Evolutionary conservation across 23 tunicate genomes (phyloP).

Genomic region (Phallusia fumigata): DNA sequence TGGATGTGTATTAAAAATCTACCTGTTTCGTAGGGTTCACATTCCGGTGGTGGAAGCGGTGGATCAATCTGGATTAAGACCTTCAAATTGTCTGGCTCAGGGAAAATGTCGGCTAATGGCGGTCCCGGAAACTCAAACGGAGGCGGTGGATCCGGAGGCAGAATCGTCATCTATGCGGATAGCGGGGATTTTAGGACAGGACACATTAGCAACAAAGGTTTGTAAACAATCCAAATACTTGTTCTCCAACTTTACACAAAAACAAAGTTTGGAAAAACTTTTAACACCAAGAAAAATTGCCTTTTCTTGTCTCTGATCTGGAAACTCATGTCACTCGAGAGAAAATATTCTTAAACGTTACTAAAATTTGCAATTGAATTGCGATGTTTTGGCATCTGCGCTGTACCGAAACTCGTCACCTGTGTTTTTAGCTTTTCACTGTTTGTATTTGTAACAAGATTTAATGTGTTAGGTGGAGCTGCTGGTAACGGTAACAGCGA

Average conservation of each 20-base stretch:
- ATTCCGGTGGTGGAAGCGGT: conserved; percentile 39
- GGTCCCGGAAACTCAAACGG: conserved; percentile 17
- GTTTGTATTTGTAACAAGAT: too few species aligned
- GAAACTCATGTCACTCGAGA: too few species aligned
- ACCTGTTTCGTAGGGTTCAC: neutral
- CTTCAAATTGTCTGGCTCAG: conserved; percentile 10
- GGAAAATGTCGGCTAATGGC: conserved; percentile 10
- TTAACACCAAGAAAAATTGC: too few species aligned
- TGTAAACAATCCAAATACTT: neutral
- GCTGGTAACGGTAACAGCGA: conserved; percentile 12
- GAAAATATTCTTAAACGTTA: too few species aligned
- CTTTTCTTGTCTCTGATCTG: too few species aligned
- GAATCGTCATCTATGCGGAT: conserved; percentile 14
- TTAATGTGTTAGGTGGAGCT: conserved; percentile 35
- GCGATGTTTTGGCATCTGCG: too few species aligned
- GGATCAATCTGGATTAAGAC: conserved; percentile 19
- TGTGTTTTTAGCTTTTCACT: too few species aligned
- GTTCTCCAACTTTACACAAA: too few species aligned
- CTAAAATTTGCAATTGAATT: too few species aligned
- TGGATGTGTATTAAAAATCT: too few species aligned
- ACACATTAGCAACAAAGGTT: conserved; percentile 32
- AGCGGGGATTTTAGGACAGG: conserved; percentile 22
- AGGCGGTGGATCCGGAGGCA: conserved; percentile 34
- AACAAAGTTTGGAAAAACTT: too few species aligned
- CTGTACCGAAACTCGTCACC: too few species aligned